These are phyloP conservation scores for Gorsachius goisagi DNA, from an alignment of 2,113 vertebrate genomes.

Conservation along the genomic window DNA sequence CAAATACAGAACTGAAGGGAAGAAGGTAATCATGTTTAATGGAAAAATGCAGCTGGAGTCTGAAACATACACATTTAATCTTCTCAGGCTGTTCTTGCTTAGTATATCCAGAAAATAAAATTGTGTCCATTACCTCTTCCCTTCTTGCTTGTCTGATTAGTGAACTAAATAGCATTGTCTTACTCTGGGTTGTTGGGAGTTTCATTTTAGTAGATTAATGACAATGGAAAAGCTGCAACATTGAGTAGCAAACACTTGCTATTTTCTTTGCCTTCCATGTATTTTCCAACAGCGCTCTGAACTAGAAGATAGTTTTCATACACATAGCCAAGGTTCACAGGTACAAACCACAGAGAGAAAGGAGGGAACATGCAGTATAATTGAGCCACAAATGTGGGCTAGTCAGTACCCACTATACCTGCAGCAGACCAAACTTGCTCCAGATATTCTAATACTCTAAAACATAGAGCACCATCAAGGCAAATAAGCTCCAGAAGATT, in stretches of 20 bases:
- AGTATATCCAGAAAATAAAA: neutral
- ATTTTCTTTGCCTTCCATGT: neutral
- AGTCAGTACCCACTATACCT: neutral
- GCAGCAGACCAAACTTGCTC: neutral
- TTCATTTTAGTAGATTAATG: neutral
- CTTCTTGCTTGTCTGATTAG: neutral
- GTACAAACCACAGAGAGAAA: neutral
- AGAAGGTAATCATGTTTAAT: neutral
- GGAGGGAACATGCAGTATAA: neutral
- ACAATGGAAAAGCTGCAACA: neutral
- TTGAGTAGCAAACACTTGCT: neutral
- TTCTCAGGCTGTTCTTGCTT: neutral
- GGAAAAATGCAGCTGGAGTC: neutral
- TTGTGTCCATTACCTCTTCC: neutral
- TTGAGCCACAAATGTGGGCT: fast-evolving
- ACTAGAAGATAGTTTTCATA: neutral
- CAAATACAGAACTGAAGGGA: neutral
- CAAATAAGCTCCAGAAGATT: neutral
- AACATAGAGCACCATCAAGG: neutral
- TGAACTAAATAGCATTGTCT: neutral
- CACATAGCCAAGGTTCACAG: neutral
- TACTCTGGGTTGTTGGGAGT: neutral
- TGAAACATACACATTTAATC: neutral
- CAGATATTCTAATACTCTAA: neutral
- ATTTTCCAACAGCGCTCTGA: neutral